phyloP scores from a whole-genome alignment of 92 coral and sea anemone species.

The Epizoanthus ramosus region DNA sequence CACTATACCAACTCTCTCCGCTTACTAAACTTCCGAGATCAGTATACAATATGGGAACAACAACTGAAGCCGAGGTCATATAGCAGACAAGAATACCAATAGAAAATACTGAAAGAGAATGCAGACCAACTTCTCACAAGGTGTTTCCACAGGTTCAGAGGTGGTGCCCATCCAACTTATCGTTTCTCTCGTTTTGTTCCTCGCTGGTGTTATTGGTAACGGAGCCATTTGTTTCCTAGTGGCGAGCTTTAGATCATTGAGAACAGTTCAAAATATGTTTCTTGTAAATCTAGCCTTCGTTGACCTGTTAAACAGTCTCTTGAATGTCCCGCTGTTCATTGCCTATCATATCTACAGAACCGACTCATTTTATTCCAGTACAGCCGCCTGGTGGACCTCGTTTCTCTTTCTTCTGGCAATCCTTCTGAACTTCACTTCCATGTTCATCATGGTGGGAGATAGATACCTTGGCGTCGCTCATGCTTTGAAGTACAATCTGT shows the following conservation, averaged over 20 bases:
- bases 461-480: conserved; percentile 7
- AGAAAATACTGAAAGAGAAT: not conserved
- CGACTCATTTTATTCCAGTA: not conserved
- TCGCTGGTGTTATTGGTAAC: not conserved
- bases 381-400: conserved; percentile 18
- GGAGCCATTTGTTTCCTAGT: not conserved
- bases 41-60: too few species aligned
- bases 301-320: not conserved
- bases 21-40: too few species aligned
- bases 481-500: not conserved
- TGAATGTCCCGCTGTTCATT: not conserved
- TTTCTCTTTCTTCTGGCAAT: not conserved
- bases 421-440: not conserved
- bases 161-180: not conserved
- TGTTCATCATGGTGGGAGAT: not conserved
- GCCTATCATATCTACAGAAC: not conserved
- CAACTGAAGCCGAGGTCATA: too few species aligned
- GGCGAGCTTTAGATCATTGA: not conserved
- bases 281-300: conserved; percentile 5
- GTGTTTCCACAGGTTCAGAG: not conserved
- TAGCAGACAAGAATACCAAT: too few species aligned
- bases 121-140: not conserved
- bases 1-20: too few species aligned
- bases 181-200: not conserved
- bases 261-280: conserved; percentile 22